Evolutionary conservation across 2,888 invertebrate genomes (phyloP).

Genomic region (Agrotis exclamationis): DNA sequence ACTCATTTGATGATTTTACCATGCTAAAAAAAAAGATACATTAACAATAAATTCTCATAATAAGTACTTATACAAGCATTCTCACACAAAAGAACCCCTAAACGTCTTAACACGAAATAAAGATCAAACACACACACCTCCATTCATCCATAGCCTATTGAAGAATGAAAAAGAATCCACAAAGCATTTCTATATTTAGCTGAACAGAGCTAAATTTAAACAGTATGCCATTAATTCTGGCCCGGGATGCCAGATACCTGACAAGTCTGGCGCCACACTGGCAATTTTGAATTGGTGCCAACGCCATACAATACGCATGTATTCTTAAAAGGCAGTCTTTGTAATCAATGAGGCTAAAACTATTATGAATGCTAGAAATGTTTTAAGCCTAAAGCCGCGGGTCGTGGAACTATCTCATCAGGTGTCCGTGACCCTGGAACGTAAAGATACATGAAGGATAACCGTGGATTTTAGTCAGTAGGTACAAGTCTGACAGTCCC

Average conservation of each 20-base stretch:
- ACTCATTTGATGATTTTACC: too few species aligned
- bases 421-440: too few species aligned
- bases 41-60: neutral
- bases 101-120: neutral
- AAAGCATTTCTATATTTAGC: slow-evolving; percentile 60
- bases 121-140: neutral
- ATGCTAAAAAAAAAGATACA: too few species aligned
- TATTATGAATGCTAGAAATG: neutral
- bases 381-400: too few species aligned
- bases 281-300: slow-evolving; percentile 74
- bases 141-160: slow-evolving; percentile 29
- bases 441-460: too few species aligned
- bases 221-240: slow-evolving; percentile 61
- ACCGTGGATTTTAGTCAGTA: too few species aligned
- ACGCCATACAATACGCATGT: slow-evolving; percentile 63
- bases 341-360: slow-evolving; percentile 41
- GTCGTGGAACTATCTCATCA: too few species aligned
- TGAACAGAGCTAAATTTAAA: slow-evolving; percentile 64
- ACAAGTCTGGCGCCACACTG: slow-evolving; percentile 68
- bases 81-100: neutral
- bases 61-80: too few species aligned
- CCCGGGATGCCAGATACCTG: slow-evolving; percentile 64
- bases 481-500: too few species aligned
- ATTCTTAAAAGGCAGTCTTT: slow-evolving; percentile 35
- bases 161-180: slow-evolving; percentile 44